Evolutionary conservation across 2,113 vertebrate genomes (phyloP).

Genomic region (Platichthys flesus): DNA sequence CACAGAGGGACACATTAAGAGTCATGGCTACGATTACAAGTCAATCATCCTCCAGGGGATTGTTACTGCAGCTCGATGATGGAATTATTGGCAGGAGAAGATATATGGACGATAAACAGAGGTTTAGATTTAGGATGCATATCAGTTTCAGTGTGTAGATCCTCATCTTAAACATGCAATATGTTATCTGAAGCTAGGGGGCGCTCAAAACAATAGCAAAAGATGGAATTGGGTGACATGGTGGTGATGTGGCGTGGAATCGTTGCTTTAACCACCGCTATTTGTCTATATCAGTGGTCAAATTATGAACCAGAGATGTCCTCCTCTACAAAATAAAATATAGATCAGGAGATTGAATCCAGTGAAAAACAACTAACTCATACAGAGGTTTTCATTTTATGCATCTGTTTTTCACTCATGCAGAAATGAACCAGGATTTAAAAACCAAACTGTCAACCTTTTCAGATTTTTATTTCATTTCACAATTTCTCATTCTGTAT

Average conservation of each 20-base stretch:
- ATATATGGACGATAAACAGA: conserved; percentile 12
- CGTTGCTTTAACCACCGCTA: too few species aligned
- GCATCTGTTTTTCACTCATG: too few species aligned
- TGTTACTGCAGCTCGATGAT: conserved; percentile 49
- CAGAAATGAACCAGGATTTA: too few species aligned
- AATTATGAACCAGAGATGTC: neutral
- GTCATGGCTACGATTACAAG: conserved; percentile 67
- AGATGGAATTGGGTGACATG: neutral
- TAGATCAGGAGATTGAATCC: too few species aligned
- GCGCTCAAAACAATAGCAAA: neutral
- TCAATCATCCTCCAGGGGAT: conserved; percentile 63
- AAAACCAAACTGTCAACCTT: too few species aligned
- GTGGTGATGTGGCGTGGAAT: neutral
- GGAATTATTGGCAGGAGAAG: conserved; percentile 50
- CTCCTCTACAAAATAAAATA: neutral
- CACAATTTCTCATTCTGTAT: too few species aligned
- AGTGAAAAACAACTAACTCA: too few species aligned
- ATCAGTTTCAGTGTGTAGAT: conserved; percentile 1
- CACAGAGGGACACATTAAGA: conserved; percentile 66
- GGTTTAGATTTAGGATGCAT: conserved; percentile 2
- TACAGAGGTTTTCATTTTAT: too few species aligned
- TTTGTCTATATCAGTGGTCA: neutral
- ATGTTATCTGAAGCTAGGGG: neutral
- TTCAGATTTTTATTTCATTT: too few species aligned
- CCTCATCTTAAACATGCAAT: neutral